Percentiles rank a stretch among this genome's conserved stretches.
phyloP scores from a whole-genome alignment of 2,888 invertebrate genomes.

The Corbicula japonica region DNA sequence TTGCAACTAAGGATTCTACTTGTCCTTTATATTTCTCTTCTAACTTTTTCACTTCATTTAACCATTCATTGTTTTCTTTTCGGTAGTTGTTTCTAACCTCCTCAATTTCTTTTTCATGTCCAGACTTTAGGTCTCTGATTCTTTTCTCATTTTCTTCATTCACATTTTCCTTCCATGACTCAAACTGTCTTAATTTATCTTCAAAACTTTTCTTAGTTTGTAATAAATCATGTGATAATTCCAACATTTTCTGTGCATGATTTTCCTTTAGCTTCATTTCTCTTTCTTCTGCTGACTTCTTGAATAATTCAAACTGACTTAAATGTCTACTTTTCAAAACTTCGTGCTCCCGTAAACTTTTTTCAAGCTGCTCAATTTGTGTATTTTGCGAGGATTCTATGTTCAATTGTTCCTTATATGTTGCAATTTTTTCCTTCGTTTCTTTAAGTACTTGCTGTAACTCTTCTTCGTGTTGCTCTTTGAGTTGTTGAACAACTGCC shows the following conservation, averaged over 20 bases:
- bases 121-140: slow-evolving; percentile 75
- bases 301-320: slow-evolving; percentile 79
- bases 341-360: slow-evolving; percentile 77
- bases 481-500: slow-evolving; percentile 80
- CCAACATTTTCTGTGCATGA: slow-evolving; percentile 80
- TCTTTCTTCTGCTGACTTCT: slow-evolving; percentile 75
- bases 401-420: slow-evolving; percentile 77
- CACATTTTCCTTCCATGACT: slow-evolving; percentile 75
- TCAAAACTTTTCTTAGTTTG: slow-evolving; percentile 83
- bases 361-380: slow-evolving; percentile 78
- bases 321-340: slow-evolving; percentile 74
- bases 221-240: slow-evolving; percentile 82
- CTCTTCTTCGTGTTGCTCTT: slow-evolving; percentile 85
- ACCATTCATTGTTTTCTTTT: slow-evolving; percentile 77
- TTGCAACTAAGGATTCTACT: slow-evolving; percentile 73
- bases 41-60: slow-evolving; percentile 76
- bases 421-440: slow-evolving; percentile 81
- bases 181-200: slow-evolving; percentile 80
- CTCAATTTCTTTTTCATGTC: slow-evolving; percentile 80
- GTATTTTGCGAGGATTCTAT: slow-evolving; percentile 74
- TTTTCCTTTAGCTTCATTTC: slow-evolving; percentile 79
- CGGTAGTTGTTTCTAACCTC: slow-evolving; percentile 73
- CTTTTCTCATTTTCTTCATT: slow-evolving; percentile 78
- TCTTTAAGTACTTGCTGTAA: slow-evolving; percentile 84
- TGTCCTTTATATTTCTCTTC: slow-evolving; percentile 79